Evolutionary conservation across 2,113 vertebrate species (phyloP).

Genomic region (Hemiprocne comata): DNA sequence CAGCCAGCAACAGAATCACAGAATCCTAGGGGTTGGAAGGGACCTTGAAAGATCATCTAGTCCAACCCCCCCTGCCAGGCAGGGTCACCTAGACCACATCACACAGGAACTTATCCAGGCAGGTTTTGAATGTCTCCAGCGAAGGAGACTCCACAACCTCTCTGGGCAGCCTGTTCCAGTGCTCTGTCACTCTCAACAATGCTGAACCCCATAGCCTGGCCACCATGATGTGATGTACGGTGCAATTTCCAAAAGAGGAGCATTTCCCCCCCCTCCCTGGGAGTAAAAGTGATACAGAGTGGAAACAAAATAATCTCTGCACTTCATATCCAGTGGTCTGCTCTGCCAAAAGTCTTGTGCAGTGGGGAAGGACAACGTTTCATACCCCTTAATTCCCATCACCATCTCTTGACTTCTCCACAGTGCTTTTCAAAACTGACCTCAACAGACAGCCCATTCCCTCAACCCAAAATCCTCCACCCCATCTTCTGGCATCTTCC

Average conservation of each 20-base stretch:
- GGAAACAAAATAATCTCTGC: not conserved
- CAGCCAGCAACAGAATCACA: too few species aligned
- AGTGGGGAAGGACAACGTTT: not conserved
- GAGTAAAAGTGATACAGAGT: not conserved
- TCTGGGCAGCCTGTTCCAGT: too few species aligned
- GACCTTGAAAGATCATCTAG: too few species aligned
- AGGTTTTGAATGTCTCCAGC: too few species aligned
- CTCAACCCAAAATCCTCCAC: not conserved
- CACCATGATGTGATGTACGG: not conserved
- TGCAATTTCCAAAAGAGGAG: not conserved
- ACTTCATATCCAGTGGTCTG: not conserved
- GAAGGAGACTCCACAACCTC: too few species aligned
- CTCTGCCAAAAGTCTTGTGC: not conserved
- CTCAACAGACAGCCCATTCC: not conserved
- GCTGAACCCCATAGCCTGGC: accelerated
- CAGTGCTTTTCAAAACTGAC: not conserved
- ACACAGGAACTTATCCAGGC: too few species aligned
- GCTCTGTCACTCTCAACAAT: too few species aligned
- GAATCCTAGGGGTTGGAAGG: too few species aligned
- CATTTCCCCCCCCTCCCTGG: not conserved
- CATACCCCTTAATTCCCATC: not conserved
- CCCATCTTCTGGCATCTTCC: not conserved
- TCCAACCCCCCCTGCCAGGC: too few species aligned
- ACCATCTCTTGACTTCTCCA: not conserved
- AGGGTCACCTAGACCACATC: too few species aligned